Evolutionary conservation across 2,797 vertebrate species (phyloP), one percentile per base, ranked within the genome.

Genomic region (Spondyliosoma cantharus): DNA sequence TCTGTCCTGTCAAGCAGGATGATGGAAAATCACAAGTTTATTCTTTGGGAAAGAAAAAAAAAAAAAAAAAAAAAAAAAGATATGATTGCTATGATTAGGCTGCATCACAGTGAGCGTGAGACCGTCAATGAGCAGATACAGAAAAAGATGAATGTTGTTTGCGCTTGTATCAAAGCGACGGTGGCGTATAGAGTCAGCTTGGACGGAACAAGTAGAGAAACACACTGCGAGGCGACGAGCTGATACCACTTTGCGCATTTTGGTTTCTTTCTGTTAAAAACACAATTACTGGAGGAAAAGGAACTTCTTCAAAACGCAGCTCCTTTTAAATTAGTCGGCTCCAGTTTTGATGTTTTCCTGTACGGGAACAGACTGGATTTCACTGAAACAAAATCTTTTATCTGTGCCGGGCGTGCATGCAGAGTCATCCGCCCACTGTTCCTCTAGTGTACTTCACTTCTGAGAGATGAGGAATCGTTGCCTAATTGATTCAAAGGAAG

Each of bases 341-440:
- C 64, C 60, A 61, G 61, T 49, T 69, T 69, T 75, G 63, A 77
- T 64, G 58, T 71, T 76, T 71, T 56, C 48, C 32, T 60, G 25
- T 54, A 42, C 27, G 1, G 0, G 45, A 57, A 43, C 67, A 54
- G 32, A 53, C 68, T 74, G 73, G 60, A 67, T 79, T 78, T 86
- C 75, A 75, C 64, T 83, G 63, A 87, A 85, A 83, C 72, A 70
- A 82, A 82, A 78, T 87, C 68, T 81, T 50, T 63, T 48, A 77
- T 85, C 73, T 84, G n/a, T 25, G 32, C 19, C 42, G 9, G 15
- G 27, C 19, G 50, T 63, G 53, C 53, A 43, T 45, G 19, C 42
- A 69, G 74, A 59, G 53, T 76, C 63, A 20, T 78, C 71, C 80
- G 58, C 77, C 48, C 29, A 66, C 68, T 29, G 2, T 3, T 5